phyloP scores from a whole-genome alignment of 2,797 vertebrate genomes.

The Ceryle rudis region DNA sequence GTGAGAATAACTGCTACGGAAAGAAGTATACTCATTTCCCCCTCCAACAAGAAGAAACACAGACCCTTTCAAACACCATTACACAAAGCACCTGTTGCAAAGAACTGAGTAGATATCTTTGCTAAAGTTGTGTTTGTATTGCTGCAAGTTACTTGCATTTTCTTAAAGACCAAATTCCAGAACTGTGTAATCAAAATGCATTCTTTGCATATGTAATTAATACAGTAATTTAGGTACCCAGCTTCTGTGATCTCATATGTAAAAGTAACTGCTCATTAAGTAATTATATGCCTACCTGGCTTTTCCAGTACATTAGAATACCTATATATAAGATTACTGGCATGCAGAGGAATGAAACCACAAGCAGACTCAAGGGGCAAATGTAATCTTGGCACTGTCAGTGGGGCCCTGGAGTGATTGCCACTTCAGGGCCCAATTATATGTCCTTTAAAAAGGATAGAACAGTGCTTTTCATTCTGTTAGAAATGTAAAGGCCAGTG shows the following conservation, averaged over 20 bases:
- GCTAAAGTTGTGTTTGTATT: neutral
- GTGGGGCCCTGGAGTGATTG: neutral
- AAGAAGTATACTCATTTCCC: neutral
- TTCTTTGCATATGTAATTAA: slow-evolving; percentile 13
- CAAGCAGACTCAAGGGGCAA: neutral
- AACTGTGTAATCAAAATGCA: neutral
- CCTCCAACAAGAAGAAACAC: neutral
- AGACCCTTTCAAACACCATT: neutral
- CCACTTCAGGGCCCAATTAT: neutral
- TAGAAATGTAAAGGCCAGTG: neutral
- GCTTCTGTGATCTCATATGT: neutral
- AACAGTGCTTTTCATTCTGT: neutral
- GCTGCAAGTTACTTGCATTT: neutral
- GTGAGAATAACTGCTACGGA: neutral
- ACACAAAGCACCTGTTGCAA: neutral
- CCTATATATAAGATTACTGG: neutral
- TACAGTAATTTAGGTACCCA: neutral
- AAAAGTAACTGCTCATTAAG: slow-evolving; percentile 23
- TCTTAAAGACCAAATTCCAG: neutral
- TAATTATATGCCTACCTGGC: neutral
- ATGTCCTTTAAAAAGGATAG: neutral
- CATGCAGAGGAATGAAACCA: slow-evolving; percentile 1
- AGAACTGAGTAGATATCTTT: neutral
- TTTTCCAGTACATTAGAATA: slow-evolving; percentile 26
- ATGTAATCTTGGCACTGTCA: neutral